Base-by-base conservation (phyloP, 2,113 vertebrate species). In the Verasper variegatus region DNA sequence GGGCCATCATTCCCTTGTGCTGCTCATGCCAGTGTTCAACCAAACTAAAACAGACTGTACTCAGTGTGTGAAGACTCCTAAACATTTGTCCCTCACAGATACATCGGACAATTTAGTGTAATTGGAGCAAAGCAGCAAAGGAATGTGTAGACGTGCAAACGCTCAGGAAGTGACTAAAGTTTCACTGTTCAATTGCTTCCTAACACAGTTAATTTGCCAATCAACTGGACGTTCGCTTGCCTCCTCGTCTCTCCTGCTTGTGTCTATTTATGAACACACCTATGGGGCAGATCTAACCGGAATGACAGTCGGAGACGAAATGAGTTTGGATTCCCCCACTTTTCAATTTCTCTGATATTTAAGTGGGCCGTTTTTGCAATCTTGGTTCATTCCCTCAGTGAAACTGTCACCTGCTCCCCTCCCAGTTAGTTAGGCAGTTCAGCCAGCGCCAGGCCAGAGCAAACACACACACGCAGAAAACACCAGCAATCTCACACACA, bases 341-440 rank as follows among this genome's bases (percentile, higher is more conserved):
- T 90, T 90, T 88, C 86, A 85, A 89, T 87, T 90, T 89, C 86
- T 89, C 87, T 56, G 64, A 78, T 88, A 89, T 93, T 92, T 95
- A 94, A 94, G 93, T 92, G 93, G 89, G 54, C 77, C 89, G 54
- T 81, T 91, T 91, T 87, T 78, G 89, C 93, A 94, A 95, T 94
- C 92, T 93, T 81, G 83, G 81, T 91, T 93, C 92, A 92, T 93
- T 94, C 92, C 91, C 92, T 91, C 68, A 87, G 90, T 89, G 91
- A 86, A 80, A 76, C 82, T 87, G 88, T 95, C 93, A 94, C 94
- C 94, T 95, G 94, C 93, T 94, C 92, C 92, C 91, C 81, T 81
- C 86, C 80, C 86, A 82, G 89, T 82, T 86, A 89, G 84, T 89
- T 82, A 90, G 75, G 62, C 68, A 60, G 81, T 91, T 90, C 87